Conservation (phyloP, 2,113 vertebrate genomes). For the Mus pahari region DNA sequence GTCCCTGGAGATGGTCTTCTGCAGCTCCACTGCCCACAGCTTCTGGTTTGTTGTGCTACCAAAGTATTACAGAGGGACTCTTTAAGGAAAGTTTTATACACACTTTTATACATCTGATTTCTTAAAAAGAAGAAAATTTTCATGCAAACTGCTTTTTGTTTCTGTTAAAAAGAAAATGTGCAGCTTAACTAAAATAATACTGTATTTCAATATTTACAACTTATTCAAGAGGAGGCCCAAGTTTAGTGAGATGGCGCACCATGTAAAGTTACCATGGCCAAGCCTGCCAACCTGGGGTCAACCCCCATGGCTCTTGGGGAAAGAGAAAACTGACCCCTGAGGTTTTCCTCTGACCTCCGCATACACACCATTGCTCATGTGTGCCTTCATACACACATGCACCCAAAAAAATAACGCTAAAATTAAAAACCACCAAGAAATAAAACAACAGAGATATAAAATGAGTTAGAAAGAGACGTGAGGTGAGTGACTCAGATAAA, state of each 20-base stretch:
- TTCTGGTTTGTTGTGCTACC: slow-evolving; percentile 98
- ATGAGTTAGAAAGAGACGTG: not conserved
- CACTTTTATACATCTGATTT: not conserved
- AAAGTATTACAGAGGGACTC: slow-evolving; percentile 55
- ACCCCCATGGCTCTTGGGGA: not conserved
- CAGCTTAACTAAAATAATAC: not conserved
- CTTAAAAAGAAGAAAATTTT: slow-evolving; percentile 7
- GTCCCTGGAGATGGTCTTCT: slow-evolving; percentile 97
- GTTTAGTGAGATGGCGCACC: not conserved
- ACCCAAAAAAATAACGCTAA: not conserved
- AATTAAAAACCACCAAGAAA: not conserved
- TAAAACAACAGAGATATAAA: not conserved
- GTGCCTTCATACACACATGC: not conserved
- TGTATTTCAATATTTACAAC: not conserved
- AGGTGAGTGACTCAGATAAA: not conserved
- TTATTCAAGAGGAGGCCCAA: not conserved
- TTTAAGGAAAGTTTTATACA: slow-evolving; percentile 46
- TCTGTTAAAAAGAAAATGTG: slow-evolving; percentile 38
- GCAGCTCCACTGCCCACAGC: slow-evolving; percentile 97
- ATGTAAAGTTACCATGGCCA: not conserved
- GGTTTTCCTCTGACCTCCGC: not conserved
- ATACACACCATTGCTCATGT: not conserved
- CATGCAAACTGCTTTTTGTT: not conserved
- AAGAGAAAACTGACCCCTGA: not conserved
- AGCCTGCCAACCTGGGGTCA: not conserved